Conservation (phyloP, 1,140 invertebrate genomes). For the Sesamia nonagrioides region DNA sequence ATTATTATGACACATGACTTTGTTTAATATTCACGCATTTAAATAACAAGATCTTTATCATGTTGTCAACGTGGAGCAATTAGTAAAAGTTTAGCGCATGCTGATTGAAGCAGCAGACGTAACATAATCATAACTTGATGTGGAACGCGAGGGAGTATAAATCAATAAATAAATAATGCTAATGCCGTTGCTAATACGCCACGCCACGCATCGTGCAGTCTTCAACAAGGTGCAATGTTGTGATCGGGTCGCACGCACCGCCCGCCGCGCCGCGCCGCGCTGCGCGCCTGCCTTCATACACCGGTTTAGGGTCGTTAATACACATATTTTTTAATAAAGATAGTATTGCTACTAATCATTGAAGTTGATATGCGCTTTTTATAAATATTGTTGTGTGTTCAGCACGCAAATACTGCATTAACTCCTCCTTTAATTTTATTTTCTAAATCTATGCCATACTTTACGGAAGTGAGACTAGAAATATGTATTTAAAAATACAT, state of each 20-base stretch:
- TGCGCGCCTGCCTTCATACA: slow-evolving; percentile 4
- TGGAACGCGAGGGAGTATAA: slow-evolving; percentile 36
- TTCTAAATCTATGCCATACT: slow-evolving; percentile 54
- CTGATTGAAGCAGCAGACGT: slow-evolving; percentile 34
- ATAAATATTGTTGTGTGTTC: neutral
- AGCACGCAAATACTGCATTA: neutral
- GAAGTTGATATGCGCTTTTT: neutral
- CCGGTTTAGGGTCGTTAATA: slow-evolving; percentile 49
- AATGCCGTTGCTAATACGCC: slow-evolving; percentile 39
- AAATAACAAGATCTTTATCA: slow-evolving; percentile 66
- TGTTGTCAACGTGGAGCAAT: slow-evolving; percentile 57
- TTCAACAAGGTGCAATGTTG: slow-evolving; percentile 48
- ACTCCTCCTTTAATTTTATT: neutral
- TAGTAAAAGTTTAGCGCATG: slow-evolving; percentile 38
- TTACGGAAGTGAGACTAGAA: slow-evolving; percentile 64
- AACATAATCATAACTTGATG: slow-evolving; percentile 47
- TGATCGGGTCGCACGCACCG: slow-evolving; percentile 44
- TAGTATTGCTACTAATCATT: too few relatives aligned
- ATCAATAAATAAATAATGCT: slow-evolving; percentile 45
- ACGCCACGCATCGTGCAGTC: slow-evolving; percentile 38
- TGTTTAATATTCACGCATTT: slow-evolving; percentile 67
- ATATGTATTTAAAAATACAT: slow-evolving; percentile 81
- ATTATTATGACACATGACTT: slow-evolving; percentile 76
- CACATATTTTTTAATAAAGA: neutral
- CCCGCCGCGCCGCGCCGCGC: slow-evolving; percentile 12